Conservation (phyloP, 2,113 vertebrate species). For the Anser brachyrhynchus region DNA sequence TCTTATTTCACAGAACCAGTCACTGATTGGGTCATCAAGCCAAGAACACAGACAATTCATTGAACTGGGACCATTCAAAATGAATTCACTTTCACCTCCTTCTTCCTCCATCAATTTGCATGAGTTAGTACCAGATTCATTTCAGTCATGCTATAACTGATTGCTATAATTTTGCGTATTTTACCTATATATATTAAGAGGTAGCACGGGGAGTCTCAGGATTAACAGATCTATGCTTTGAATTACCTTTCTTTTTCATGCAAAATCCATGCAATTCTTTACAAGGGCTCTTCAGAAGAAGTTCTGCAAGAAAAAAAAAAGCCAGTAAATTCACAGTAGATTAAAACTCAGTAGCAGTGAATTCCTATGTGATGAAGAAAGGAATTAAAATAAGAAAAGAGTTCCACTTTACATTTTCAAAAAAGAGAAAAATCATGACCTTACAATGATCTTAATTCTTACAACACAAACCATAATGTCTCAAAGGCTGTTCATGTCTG, state of each 20-base stretch:
- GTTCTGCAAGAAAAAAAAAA: constrained; percentile 20
- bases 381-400: neutral
- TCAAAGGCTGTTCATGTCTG: neutral
- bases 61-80: neutral
- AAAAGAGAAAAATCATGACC: neutral
- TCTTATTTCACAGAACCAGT: neutral
- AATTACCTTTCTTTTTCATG: constrained; percentile 24
- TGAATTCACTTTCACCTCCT: neutral
- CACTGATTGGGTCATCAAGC: neutral
- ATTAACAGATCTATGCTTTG: constrained; percentile 19
- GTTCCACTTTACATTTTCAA: neutral
- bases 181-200: neutral
- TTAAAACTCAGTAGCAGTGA: constrained; percentile 6
- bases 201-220: neutral
- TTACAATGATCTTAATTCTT: neutral
- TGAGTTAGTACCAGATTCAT: neutral
- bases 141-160: neutral
- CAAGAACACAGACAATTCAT: neutral
- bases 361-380: neutral
- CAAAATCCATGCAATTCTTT: neutral
- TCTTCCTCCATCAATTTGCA: neutral
- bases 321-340: neutral
- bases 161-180: constrained; percentile 26
- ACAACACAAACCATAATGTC: neutral
- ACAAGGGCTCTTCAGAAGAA: constrained; percentile 11